A percentile compares a stretch with the other conserved stretches of the same genome.
Evolutionary conservation across 2,797 vertebrate genomes (phyloP).

Genomic region (Picus viridis): DNA sequence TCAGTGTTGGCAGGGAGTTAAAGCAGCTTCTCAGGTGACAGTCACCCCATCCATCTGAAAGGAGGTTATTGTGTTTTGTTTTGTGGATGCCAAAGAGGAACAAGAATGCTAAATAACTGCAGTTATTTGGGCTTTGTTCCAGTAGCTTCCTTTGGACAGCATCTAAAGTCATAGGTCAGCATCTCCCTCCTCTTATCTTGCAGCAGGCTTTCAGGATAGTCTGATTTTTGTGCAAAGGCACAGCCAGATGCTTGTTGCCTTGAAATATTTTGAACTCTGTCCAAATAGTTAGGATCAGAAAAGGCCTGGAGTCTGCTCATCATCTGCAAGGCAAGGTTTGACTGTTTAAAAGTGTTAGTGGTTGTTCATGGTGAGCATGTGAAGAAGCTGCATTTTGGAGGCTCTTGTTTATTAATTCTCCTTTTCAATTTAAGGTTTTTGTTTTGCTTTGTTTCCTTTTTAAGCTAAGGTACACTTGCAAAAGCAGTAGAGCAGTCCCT

Average conservation of each 20-base stretch:
- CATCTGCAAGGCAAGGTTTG: not conserved
- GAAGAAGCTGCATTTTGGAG: not conserved
- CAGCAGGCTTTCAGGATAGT: not conserved
- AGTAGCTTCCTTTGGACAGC: not conserved
- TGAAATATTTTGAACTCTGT: not conserved
- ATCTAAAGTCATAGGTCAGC: not conserved
- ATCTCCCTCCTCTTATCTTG: not conserved
- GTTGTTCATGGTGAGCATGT: not conserved
- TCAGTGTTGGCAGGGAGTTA: not conserved
- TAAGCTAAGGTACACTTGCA: not conserved
- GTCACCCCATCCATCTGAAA: not conserved
- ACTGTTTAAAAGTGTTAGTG: not conserved
- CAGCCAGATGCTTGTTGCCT: not conserved
- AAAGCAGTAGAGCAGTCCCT: not conserved
- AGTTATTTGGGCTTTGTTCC: not conserved
- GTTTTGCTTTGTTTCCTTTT: not conserved
- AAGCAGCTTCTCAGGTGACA: not conserved
- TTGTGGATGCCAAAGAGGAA: not conserved
- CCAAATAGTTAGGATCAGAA: constrained; percentile 2
- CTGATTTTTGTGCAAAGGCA: not conserved
- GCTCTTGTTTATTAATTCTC: not conserved
- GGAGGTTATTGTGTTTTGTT: not conserved
- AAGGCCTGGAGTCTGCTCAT: not conserved
- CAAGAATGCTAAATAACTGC: not conserved
- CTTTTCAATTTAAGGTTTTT: not conserved